Evolutionary conservation across 2,797 vertebrate species (phyloP).

Genomic region (Pygocentrus nattereri): DNA sequence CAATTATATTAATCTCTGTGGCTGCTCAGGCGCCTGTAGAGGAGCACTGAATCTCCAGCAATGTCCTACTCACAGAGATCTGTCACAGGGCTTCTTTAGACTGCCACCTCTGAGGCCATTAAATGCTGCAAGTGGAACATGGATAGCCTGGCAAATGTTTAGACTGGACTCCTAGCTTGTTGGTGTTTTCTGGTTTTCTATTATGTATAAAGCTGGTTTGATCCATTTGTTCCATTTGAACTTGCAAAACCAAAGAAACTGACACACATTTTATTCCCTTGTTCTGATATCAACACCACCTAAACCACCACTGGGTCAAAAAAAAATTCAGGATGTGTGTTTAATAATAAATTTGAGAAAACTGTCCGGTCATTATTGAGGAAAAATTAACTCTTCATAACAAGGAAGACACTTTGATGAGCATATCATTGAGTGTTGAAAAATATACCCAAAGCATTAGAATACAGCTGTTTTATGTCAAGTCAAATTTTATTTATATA

Average conservation of each 20-base stretch:
- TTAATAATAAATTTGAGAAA: not conserved
- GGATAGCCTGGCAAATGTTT: too few species aligned
- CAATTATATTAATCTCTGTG: constrained; percentile 65
- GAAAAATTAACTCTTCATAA: not conserved
- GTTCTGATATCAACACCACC: not conserved
- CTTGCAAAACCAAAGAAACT: not conserved
- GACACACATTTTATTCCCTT: not conserved
- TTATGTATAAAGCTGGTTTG: not conserved
- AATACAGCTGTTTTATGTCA: too few species aligned
- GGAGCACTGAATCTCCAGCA: constrained; percentile 44
- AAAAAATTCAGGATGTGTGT: too few species aligned
- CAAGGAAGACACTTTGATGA: too few species aligned
- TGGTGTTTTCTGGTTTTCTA: not conserved
- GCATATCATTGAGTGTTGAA: too few species aligned
- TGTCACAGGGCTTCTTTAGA: constrained; percentile 14
- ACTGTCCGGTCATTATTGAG: not conserved
- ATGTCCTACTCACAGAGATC: constrained; percentile 28
- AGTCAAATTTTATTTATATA: too few species aligned
- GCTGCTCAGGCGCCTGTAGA: constrained; percentile 51
- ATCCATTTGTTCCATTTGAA: not conserved
- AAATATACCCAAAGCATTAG: too few species aligned
- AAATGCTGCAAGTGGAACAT: not conserved
- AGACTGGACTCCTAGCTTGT: too few species aligned
- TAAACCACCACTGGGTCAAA: not conserved
- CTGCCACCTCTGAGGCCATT: constrained; percentile 21